Evolutionary conservation across 2,888 invertebrate genomes (phyloP), one percentile per base, ranked within the genome.

Genomic region (Bimastos eiseni): DNA sequence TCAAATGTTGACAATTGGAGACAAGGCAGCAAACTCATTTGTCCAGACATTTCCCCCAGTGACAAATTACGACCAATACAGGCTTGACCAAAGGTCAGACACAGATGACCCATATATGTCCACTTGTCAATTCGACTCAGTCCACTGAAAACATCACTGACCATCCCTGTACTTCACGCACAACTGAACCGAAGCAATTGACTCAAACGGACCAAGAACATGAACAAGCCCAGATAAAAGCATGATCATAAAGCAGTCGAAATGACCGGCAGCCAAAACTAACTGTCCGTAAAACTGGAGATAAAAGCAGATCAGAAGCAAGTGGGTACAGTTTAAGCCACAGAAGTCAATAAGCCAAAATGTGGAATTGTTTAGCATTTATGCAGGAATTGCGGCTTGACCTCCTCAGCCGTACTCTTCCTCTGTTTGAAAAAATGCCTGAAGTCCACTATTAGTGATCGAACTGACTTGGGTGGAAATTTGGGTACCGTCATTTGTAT

Each of bases 71-170:
- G n/a, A 70, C n/a, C n/a, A n/a, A 70, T n/a, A 70, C 8, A 70
- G 70, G n/a, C 70, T n/a, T 70, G 70, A 70, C 70, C 70, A 30
- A 70, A 70, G 70, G 70, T 70, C 70, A 70, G 70, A n/a, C 70
- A 70, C n/a, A n/a, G 70, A 30, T 70, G n/a, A 70, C 70, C 70
- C n/a, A n/a, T 70, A n/a, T 0, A 70, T 2, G 70, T 70, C 70
- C 70, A 70, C 70, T n/a, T 70, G 70, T 70, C 70, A 70, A 70
- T 30, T 70, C 70, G 30, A 70, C 49, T 49, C 44, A 38, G 13
- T 41, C 8, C 5, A n/a, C n/a, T 15, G 49, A 49, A 49, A 19
- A 70, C 11, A 70, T 70, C 30, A 70, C 70, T 70, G 11, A 70
- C 8, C n/a, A 70, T 70, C 70, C 70, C 30, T 13, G 41, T n/a